phyloP scores from a whole-genome alignment of 2,888 invertebrate species.

The Drosophila mimetica region DNA sequence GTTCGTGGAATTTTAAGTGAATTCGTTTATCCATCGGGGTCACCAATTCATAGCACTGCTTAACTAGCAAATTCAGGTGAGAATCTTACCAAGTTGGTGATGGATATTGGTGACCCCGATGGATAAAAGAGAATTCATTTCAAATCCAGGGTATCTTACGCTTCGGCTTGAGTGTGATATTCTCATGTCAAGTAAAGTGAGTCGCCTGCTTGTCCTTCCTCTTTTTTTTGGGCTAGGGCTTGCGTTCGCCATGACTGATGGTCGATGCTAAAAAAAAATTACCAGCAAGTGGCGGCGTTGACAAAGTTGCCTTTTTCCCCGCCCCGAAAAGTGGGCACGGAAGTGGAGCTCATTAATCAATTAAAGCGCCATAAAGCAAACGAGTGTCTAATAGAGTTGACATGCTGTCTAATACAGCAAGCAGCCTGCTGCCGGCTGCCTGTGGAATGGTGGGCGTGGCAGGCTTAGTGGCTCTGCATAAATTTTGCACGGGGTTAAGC shows the following conservation, averaged over 20 bases:
- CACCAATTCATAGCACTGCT: too few species aligned
- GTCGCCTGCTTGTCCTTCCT: constrained; percentile 13
- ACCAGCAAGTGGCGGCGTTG: constrained; percentile 53
- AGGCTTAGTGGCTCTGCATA: constrained; percentile 68
- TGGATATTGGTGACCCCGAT: too few species aligned
- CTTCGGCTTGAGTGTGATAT: constrained; percentile 17
- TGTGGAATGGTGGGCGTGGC: background rate
- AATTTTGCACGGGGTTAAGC: constrained; percentile 58
- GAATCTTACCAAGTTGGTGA: too few species aligned
- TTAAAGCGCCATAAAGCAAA: constrained; percentile 65
- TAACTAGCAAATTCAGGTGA: too few species aligned
- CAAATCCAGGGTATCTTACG: background rate
- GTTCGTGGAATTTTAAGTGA: too few species aligned
- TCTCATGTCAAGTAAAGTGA: constrained; percentile 12
- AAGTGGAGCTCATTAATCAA: constrained; percentile 66
- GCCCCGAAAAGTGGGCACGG: constrained; percentile 3
- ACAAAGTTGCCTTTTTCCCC: constrained; percentile 50
- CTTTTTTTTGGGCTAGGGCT: background rate
- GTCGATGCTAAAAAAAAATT: constrained; percentile 53
- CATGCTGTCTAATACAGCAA: constrained; percentile 60
- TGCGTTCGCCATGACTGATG: constrained; percentile 50
- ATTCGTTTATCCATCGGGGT: too few species aligned
- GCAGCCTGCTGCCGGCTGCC: too few species aligned
- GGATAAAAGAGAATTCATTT: too few species aligned
- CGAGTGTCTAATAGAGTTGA: constrained; percentile 62